Percentiles rank a stretch among this genome's conserved stretches.
These are phyloP conservation scores for Chelonia mydas DNA, from an alignment of 2,797 vertebrate genomes.

Conservation along the genomic window DNA sequence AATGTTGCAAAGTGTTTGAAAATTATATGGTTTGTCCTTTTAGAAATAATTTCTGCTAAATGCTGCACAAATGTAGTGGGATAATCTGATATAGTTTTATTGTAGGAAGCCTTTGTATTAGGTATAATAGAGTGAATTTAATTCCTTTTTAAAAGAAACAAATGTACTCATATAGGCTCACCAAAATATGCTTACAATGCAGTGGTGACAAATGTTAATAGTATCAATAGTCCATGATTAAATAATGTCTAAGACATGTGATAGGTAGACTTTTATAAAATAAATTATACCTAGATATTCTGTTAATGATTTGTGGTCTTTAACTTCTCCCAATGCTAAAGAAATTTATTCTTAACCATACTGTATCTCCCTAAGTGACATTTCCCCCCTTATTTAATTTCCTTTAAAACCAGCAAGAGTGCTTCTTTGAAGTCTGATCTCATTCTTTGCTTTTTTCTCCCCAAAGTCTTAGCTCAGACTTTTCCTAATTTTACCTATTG, in stretches of 20 bases:
- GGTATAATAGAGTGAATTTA: background rate
- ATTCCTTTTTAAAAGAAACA: background rate
- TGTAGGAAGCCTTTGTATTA: background rate
- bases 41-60: conserved; percentile 1
- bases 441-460: background rate
- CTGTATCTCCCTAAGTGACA: background rate
- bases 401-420: background rate
- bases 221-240: background rate
- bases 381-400: background rate
- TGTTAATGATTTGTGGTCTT: background rate
- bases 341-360: background rate
- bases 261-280: background rate
- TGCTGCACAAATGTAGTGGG: background rate
- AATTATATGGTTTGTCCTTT: background rate
- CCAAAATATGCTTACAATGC: background rate
- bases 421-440: background rate
- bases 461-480: background rate
- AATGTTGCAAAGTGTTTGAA: background rate
- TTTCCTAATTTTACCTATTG: fast-evolving
- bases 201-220: background rate
- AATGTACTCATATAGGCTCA: background rate
- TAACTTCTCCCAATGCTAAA: background rate
- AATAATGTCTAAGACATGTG: background rate
- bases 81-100: background rate
- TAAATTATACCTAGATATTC: background rate